A percentile compares a stretch with the other conserved stretches of the same genome.
phyloP scores from a whole-genome alignment of 1,140 invertebrate genomes.

The Lordiphosa mommai region DNA sequence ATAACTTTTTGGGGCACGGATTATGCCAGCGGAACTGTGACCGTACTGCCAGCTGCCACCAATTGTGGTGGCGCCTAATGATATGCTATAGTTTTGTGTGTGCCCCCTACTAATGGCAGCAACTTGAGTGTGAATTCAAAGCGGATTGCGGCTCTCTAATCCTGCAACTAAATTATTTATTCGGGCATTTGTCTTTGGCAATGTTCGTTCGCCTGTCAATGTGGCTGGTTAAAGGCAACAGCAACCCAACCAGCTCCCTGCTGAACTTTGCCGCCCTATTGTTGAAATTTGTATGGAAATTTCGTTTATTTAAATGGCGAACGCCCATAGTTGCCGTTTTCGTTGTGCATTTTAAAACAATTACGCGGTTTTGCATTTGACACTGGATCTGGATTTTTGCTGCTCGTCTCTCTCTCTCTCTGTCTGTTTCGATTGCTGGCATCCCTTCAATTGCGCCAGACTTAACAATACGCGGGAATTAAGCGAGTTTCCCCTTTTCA shows the following conservation, averaged over 20 bases:
- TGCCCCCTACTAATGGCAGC: constrained; percentile 59
- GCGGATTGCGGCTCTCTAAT: constrained; percentile 72
- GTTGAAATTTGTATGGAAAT: constrained; percentile 38
- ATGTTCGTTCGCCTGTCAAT: constrained; percentile 20
- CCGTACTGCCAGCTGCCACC: constrained; percentile 20
- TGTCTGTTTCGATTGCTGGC: constrained; percentile 22
- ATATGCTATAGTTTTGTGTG: constrained; percentile 60
- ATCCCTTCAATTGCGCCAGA: constrained; percentile 49
- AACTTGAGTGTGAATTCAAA: constrained; percentile 75
- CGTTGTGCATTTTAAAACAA: constrained; percentile 70
- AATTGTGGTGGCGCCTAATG: constrained; percentile 46
- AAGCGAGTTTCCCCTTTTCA: constrained; percentile 70
- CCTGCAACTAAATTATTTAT: constrained; percentile 73
- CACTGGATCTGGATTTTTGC: constrained; percentile 19
- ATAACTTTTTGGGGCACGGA: constrained; percentile 48
- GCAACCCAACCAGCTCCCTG: neutral
- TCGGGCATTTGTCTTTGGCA: constrained; percentile 61
- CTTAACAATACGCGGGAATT: constrained; percentile 67
- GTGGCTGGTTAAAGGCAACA: neutral
- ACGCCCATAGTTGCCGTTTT: constrained; percentile 34
- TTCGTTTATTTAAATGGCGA: constrained; percentile 58
- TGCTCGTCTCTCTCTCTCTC: constrained; percentile 6
- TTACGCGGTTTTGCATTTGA: constrained; percentile 71
- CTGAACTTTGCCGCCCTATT: neutral
- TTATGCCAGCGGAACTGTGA: constrained; percentile 38